A percentile compares a stretch with the other conserved stretches of the same genome.
Evolutionary conservation across 1,140 invertebrate species (phyloP).

Genomic region (Frieseomelitta varia): DNA sequence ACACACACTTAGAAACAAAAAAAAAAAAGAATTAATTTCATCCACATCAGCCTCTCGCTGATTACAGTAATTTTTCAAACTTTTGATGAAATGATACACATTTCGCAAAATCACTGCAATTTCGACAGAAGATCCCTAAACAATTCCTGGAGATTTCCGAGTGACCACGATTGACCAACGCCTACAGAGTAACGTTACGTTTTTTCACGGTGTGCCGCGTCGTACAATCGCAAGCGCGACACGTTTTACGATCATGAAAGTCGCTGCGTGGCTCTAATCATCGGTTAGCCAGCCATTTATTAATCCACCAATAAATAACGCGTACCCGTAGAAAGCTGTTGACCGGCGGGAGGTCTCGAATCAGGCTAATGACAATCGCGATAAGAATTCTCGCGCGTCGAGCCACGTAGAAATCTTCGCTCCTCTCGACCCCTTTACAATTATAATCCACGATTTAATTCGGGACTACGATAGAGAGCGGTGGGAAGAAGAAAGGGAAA

Average conservation of each 20-base stretch:
- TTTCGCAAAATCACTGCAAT: neutral
- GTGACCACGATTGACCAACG: no score
- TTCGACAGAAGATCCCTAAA: no score
- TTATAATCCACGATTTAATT: neutral
- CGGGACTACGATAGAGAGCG: neutral
- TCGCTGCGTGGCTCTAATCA: conserved; percentile 22
- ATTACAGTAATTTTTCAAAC: neutral
- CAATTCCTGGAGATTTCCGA: no score
- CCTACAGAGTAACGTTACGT: neutral
- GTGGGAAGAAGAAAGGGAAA: no score
- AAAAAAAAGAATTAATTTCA: neutral
- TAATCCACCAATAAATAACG: conserved; percentile 42
- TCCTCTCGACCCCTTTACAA: neutral
- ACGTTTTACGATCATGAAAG: conserved; percentile 30
- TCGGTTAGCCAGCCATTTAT: conserved; percentile 25
- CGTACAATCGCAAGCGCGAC: neutral
- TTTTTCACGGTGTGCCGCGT: neutral
- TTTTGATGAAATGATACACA: no score
- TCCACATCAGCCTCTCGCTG: no score
- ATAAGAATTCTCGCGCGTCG: conserved; percentile 36
- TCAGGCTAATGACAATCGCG: conserved; percentile 45
- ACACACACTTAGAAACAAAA: no score
- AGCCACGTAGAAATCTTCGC: conserved; percentile 1
- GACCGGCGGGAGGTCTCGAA: conserved; percentile 26
- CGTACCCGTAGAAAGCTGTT: conserved; percentile 24